These are phyloP conservation scores for Nymphicus hollandicus DNA, from an alignment of 2,113 vertebrate species.

Conservation along the genomic window DNA sequence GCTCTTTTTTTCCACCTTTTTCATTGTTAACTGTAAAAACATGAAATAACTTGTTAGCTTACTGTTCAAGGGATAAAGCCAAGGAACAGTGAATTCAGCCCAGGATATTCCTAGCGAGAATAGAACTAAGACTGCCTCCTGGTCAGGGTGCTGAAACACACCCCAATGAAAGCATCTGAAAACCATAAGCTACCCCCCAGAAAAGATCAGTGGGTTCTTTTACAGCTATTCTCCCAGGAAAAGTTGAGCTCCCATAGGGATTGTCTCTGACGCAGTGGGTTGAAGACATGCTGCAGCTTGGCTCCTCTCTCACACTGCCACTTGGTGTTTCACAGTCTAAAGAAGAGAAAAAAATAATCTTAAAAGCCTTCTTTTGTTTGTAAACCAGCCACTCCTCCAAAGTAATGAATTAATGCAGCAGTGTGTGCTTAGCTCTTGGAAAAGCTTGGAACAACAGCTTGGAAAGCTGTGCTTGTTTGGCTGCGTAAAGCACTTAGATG, in stretches of 20 bases:
- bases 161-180: neutral
- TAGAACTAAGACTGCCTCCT: neutral
- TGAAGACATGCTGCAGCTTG: neutral
- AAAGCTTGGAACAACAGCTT: constrained; percentile 2
- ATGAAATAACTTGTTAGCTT: neutral
- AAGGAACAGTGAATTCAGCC: neutral
- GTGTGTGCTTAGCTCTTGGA: neutral
- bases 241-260: neutral
- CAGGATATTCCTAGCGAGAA: neutral
- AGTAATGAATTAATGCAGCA: neutral
- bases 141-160: neutral
- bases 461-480: neutral
- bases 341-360: neutral
- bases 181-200: neutral
- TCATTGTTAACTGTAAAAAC: neutral
- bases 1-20: neutral
- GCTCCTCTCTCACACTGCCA: neutral
- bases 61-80: neutral
- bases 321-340: neutral
- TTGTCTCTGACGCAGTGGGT: neutral
- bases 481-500: neutral
- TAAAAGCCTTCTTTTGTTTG: constrained; percentile 33
- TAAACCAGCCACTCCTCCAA: neutral
- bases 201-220: neutral
- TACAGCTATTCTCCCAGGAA: neutral